Base-by-base conservation (phyloP, 1,140 invertebrate species). In the Pemphigus obesinymphae region DNA sequence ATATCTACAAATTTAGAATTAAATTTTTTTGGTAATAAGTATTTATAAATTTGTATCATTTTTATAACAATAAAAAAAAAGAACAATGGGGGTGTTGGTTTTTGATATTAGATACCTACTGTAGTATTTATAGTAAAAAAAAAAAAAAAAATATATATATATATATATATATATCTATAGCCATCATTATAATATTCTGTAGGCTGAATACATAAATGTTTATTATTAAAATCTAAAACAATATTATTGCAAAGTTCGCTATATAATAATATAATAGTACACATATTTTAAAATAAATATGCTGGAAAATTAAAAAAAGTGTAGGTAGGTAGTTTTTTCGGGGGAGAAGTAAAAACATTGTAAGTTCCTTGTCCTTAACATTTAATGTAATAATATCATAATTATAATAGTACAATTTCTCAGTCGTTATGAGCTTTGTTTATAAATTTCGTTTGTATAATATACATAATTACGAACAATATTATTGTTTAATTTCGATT, bases 351-450 rank as follows among this genome's bases (percentile, higher is more conserved):
- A 50, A 58, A 78, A 78, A 58, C 53, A 78, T 58, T 58, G 72
- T 75, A 75, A 55, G 34, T 78, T 43, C 75, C 53, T 55, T 37
- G 72, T 58, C 29, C 31, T 78, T 78, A 55, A 40, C 10, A 76
- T 13, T 53, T 55, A 70, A 40, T 43, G 66, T 40, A 70, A 43
- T 43, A 76, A 29, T n/a, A n/a, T n/a, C n/a, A n/a, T n/a, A n/a
- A n/a, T n/a, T n/a, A n/a, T 40, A 50, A 76, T 76, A 76, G 50
- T 55, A 53, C n/a, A 13, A 17, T 55, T 76, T 76, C 73, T 76
- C 73, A 76, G 73, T 76, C 73, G 37, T 76, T 45, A 76, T 76
- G 73, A 76, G 50, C 73, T 53, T 76, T 76, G 45, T 76, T 76
- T 76, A 55, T 31, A 34, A n/a, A 29, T 34, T 55, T 76, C 48